Conservation (phyloP, 2,797 vertebrate genomes). For the Poeciliopsis infans region DNA sequence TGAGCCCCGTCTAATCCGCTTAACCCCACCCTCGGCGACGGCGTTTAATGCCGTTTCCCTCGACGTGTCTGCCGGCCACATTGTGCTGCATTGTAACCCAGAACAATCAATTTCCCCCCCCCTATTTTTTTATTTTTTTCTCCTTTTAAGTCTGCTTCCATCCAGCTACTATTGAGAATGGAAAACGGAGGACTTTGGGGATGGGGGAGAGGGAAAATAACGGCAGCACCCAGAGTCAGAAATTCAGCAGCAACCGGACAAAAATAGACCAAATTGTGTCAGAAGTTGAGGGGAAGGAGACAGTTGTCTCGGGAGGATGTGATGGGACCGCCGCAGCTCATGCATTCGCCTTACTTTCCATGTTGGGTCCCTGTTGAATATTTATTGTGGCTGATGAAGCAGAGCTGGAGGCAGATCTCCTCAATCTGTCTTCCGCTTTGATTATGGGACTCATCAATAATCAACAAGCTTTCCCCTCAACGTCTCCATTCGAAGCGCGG, state of each 20-base stretch:
- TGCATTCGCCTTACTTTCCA: constrained; percentile 24
- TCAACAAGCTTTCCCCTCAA: constrained; percentile 23
- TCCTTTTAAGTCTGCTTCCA: constrained; percentile 61
- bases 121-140: too few relatives aligned
- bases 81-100: constrained; percentile 70
- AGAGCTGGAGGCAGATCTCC: constrained; percentile 27
- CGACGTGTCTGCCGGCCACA: constrained; percentile 43
- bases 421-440: constrained; percentile 30
- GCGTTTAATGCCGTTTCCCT: constrained; percentile 71
- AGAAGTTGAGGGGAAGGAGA: constrained; percentile 4
- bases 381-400: constrained; percentile 40
- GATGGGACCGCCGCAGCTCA: constrained; percentile 12
- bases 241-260: constrained; percentile 37
- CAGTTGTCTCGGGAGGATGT: background rate
- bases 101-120: constrained; percentile 65
- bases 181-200: constrained; percentile 31
- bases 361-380: constrained; percentile 40
- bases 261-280: constrained; percentile 29
- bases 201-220: constrained; percentile 15
- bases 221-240: constrained; percentile 18
- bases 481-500: constrained; percentile 9
- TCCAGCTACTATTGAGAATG: constrained; percentile 59
- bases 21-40: constrained; percentile 55
- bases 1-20: constrained; percentile 63
- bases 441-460: constrained; percentile 51